Evolutionary conservation across 1,140 invertebrate species (phyloP).

Genomic region (Calephelis nemesis): DNA sequence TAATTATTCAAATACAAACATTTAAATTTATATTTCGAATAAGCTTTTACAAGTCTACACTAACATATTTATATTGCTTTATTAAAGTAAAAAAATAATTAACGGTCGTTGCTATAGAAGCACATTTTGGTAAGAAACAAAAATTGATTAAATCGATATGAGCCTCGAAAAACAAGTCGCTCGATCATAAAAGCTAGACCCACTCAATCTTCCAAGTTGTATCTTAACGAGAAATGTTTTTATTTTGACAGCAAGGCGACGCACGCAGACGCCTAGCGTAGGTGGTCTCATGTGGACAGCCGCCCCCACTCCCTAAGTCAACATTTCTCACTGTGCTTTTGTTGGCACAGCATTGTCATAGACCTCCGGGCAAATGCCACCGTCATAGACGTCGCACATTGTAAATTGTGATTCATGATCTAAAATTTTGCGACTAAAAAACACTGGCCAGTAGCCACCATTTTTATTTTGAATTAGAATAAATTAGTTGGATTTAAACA

Average conservation of each 20-base stretch:
- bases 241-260: constrained; percentile 39
- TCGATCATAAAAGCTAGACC: constrained; percentile 35
- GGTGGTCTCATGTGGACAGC: constrained; percentile 43
- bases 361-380: constrained; percentile 39
- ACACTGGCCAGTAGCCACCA: constrained; percentile 5
- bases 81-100: background rate
- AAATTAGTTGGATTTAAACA: constrained; percentile 8
- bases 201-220: constrained; percentile 39
- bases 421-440: constrained; percentile 14
- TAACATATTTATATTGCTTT: background rate
- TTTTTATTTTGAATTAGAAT: constrained; percentile 1
- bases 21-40: too few species aligned
- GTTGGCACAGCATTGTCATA: constrained; percentile 49
- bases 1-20: too few species aligned
- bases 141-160: background rate
- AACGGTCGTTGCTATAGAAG: constrained; percentile 9
- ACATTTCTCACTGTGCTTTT: constrained; percentile 54
- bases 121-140: constrained; percentile 10
- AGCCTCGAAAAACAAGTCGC: constrained; percentile 24
- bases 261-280: constrained; percentile 37
- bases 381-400: constrained; percentile 20
- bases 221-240: constrained; percentile 33
- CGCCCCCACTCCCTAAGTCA: constrained; percentile 44
- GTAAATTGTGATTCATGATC: constrained; percentile 3
- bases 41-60: too few species aligned